Base-by-base conservation (phyloP, 2,888 invertebrate species). In the Tetheella fluctuosa region DNA sequence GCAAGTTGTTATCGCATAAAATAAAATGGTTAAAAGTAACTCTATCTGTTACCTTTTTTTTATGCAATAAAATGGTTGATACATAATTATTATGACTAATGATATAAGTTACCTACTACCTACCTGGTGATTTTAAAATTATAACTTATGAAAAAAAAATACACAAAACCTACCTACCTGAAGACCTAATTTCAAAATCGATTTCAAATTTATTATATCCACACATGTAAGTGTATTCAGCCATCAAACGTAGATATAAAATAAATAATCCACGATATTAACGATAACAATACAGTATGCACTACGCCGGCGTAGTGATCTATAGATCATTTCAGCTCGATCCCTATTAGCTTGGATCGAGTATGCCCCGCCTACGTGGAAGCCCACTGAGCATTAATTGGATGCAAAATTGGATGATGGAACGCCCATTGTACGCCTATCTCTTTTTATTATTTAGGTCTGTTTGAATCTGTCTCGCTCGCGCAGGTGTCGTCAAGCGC, bases 381-480 rank as follows among this genome's bases (percentile, higher is more conserved):
- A 91, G 90, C 90, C 89, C 92, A 91, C 88, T 92, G 91, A 91
- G 79, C 93, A 90, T 92, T 90, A 93, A 92, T 93, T 93, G 92
- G 93, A 84, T 83, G 84, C 83, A 75, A 86, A 86, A 86, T 80
- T 88, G 79, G 82, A 87, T 77, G 81, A 79, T 74, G 87, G 72
- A 86, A 88, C 93, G 92, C 92, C 93, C 86, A 82, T 82, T 68
- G 53, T 73, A 72, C 62, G 57, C 7, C 76, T 54, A 56, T 86
- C 88, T 80, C 83, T 58, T 58, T 91, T 76, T 60, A 17, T 64
- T 72, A 0, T 37, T 17, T 0, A 1, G 1, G 1, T 17, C 17
- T 23, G 15, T 12, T 57, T 76, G 73, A 67, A 1, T 61, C 76
- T 64, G 65, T 79, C 79, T 81, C 83, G 57, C 63, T 78, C 77